These are phyloP conservation scores for Syngnathus floridae DNA, from an alignment of 2,113 vertebrate genomes.

Conservation along the genomic window DNA sequence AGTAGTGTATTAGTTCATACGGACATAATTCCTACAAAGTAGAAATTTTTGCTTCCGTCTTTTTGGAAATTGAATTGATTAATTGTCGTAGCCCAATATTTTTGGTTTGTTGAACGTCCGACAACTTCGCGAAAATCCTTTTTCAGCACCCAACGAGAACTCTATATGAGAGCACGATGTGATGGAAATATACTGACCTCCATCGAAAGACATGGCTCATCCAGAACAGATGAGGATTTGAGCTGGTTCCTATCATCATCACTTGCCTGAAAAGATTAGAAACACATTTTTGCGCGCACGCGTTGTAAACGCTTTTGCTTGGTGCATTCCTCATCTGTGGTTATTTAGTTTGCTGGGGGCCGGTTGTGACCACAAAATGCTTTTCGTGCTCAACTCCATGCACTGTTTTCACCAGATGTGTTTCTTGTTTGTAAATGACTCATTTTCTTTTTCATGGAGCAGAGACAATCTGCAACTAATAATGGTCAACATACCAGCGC, in stretches of 20 bases:
- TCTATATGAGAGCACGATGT: background rate
- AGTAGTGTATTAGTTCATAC: background rate
- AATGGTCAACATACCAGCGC: conserved; percentile 62
- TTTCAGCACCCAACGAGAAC: conserved; percentile 19
- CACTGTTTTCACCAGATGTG: conserved; percentile 60
- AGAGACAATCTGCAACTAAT: conserved; percentile 71
- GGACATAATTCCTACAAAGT: background rate
- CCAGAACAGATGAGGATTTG: conserved; percentile 57
- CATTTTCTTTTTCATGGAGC: conserved; percentile 58
- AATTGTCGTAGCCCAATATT: background rate
- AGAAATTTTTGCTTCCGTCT: background rate
- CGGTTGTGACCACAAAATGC: conserved; percentile 69
- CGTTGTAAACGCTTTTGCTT: conserved; percentile 71
- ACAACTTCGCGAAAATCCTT: conserved; percentile 1
- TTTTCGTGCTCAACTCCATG: conserved; percentile 63
- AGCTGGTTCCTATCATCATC: conserved; percentile 68
- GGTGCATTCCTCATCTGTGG: conserved; percentile 75
- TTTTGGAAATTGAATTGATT: background rate
- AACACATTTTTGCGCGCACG: conserved; percentile 69
- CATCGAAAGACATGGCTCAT: conserved; percentile 47
- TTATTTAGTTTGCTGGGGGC: conserved; percentile 74
- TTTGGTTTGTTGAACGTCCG: background rate
- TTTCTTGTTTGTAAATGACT: conserved; percentile 57
- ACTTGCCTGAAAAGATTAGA: conserved; percentile 67
- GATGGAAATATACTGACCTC: conserved; percentile 59